Percentiles rank a stretch among this genome's conserved stretches.
These are phyloP conservation scores for Neoniphon sammara DNA, from an alignment of 2,797 vertebrate species.

Conservation along the genomic window DNA sequence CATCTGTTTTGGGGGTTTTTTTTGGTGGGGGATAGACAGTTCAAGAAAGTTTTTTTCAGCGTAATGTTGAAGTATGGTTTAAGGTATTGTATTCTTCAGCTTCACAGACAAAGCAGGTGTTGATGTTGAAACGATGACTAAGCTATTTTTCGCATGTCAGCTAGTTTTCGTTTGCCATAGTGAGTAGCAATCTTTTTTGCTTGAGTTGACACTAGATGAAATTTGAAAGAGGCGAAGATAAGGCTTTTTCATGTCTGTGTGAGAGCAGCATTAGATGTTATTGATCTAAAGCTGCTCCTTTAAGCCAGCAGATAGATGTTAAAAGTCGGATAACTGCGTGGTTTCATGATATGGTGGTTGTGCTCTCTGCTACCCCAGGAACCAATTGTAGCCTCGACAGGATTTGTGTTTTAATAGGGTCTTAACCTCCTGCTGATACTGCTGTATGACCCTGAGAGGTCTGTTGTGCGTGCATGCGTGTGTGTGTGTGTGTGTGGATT, in stretches of 20 bases:
- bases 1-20: too few relatives aligned
- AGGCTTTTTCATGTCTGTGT: slow-evolving; percentile 37
- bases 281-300: slow-evolving; percentile 66
- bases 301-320: slow-evolving; percentile 57
- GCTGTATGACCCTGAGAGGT: slow-evolving; percentile 57
- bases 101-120: too few relatives aligned
- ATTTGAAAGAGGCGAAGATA: too few relatives aligned
- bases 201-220: too few relatives aligned
- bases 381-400: slow-evolving; percentile 62
- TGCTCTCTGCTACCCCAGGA: slow-evolving; percentile 55
- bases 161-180: too few relatives aligned
- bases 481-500: slow-evolving; percentile 9
- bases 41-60: too few relatives aligned
- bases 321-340: slow-evolving; percentile 39
- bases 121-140: too few relatives aligned
- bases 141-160: too few relatives aligned
- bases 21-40: too few relatives aligned
- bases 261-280: slow-evolving; percentile 55
- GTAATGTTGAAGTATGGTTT: too few relatives aligned
- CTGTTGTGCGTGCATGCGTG: slow-evolving; percentile 26
- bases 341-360: slow-evolving; percentile 54
- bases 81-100: too few relatives aligned
- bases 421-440: slow-evolving; percentile 58
- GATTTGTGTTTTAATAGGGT: slow-evolving; percentile 72
- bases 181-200: too few relatives aligned